Conservation (phyloP, 2,113 vertebrate species). For the Elanoides forficatus region DNA sequence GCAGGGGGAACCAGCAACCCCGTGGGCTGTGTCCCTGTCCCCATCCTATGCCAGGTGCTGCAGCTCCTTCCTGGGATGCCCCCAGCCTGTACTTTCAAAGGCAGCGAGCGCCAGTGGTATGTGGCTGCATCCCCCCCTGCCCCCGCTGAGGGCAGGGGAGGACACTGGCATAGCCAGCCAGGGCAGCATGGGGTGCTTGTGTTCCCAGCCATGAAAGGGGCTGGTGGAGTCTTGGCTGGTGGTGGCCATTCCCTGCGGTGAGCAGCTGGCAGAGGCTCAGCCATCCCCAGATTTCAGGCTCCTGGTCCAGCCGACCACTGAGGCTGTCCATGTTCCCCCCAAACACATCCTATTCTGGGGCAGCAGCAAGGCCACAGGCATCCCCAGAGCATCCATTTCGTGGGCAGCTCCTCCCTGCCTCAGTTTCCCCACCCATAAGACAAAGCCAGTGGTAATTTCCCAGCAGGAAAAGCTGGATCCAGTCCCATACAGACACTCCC, state of each 20-base stretch:
- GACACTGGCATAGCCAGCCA: background rate
- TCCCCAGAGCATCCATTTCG: background rate
- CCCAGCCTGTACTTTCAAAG: background rate
- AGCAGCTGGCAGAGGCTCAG: background rate
- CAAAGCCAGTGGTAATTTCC: background rate
- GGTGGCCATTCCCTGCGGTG: fast-evolving
- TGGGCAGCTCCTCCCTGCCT: background rate
- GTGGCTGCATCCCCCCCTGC: background rate
- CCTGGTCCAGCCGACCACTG: fast-evolving
- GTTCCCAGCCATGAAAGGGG: background rate
- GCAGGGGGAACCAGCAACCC: background rate
- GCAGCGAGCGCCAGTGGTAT: background rate
- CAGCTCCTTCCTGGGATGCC: background rate
- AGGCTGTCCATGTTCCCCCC: background rate
- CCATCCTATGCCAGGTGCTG: background rate
- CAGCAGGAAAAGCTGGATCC: background rate
- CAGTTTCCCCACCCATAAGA: background rate
- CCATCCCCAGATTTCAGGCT: background rate
- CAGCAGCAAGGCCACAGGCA: fast-evolving
- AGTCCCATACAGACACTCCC: background rate
- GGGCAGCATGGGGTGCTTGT: background rate
- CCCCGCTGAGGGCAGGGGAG: background rate
- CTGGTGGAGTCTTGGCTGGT: background rate
- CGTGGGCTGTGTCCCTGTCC: fast-evolving
- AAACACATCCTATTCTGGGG: fast-evolving